phyloP scores from a whole-genome alignment of 2,797 vertebrate genomes.

The Carapus acus region DNA sequence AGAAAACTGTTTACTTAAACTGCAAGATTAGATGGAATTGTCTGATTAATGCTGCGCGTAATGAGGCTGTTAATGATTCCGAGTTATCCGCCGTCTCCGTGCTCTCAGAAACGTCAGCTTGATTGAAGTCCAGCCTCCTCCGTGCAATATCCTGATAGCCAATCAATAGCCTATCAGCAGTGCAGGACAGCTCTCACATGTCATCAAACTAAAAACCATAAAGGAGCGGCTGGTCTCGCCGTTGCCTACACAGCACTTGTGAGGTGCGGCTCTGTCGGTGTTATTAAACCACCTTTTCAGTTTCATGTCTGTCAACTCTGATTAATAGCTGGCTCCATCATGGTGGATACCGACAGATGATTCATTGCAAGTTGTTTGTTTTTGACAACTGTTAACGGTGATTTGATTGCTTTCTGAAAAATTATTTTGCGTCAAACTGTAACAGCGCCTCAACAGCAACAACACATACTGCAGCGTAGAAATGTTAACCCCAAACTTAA shows the following conservation, averaged over 20 bases:
- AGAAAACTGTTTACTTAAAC: constrained; percentile 50
- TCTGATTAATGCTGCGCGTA: constrained; percentile 65
- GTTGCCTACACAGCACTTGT: constrained; percentile 44
- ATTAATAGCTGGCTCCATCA: constrained; percentile 60
- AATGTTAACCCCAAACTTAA: too few relatives aligned
- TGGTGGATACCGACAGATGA: constrained; percentile 50
- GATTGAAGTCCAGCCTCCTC: constrained; percentile 54
- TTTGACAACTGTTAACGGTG: constrained; percentile 58
- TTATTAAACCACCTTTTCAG: constrained; percentile 57
- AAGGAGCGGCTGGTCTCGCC: constrained; percentile 38
- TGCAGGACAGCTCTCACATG: constrained; percentile 47
- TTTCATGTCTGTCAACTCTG: constrained; percentile 49
- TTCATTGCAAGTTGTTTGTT: constrained; percentile 63
- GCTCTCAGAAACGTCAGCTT: constrained; percentile 55
- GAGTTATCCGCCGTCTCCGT: constrained; percentile 47
- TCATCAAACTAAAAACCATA: constrained; percentile 53
- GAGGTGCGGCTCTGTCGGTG: constrained; percentile 32
- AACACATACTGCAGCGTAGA: not conserved
- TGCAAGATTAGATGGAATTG: constrained; percentile 35
- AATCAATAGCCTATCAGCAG: constrained; percentile 64
- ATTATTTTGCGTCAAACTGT: constrained; percentile 32
- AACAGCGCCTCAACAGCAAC: constrained; percentile 4
- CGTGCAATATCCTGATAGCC: constrained; percentile 51
- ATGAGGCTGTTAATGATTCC: constrained; percentile 58
- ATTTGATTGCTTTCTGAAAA: constrained; percentile 57